These are phyloP conservation scores for Drosophila chauvacae DNA, from an alignment of 1,140 invertebrate species.

Conservation along the genomic window DNA sequence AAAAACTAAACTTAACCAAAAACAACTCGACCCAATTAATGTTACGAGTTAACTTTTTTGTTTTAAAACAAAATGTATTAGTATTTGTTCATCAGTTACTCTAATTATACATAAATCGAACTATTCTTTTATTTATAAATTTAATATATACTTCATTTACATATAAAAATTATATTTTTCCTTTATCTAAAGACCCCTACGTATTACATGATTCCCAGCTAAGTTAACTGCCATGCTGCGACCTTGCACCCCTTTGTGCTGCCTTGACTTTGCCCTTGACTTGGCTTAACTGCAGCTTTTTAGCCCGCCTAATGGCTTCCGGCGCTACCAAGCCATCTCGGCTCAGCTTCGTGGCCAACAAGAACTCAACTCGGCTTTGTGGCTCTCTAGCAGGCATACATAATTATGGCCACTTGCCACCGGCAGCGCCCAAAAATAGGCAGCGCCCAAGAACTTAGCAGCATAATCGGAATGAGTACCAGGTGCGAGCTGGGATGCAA, in stretches of 20 bases:
- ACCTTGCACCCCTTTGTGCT: constrained; percentile 4
- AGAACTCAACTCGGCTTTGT: constrained; percentile 9
- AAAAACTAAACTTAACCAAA: too few species aligned
- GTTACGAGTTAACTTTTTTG: too few species aligned
- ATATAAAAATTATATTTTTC: not conserved
- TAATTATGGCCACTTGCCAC: constrained; percentile 8
- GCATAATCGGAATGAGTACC: constrained; percentile 11
- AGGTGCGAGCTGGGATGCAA: constrained; percentile 3
- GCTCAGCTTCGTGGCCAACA: not conserved
- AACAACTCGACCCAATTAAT: too few species aligned
- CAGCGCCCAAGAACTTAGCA: constrained; percentile 1
- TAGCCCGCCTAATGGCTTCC: constrained; percentile 35
- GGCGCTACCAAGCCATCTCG: constrained; percentile 18
- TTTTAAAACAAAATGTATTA: too few species aligned
- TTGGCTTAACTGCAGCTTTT: constrained; percentile 45
- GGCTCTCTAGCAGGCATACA: not conserved
- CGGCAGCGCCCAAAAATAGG: constrained; percentile 43
- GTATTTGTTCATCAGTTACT: too few species aligned
- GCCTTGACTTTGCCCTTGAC: constrained; percentile 65
- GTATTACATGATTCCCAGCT: not conserved
- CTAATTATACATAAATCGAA: not conserved
- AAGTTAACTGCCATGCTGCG: not conserved
- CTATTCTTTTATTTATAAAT: not conserved
- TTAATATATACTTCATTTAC: not conserved
- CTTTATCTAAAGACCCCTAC: not conserved